These are phyloP conservation scores for Stomorhina lunata DNA, from an alignment of 2,888 invertebrate genomes.

Conservation along the genomic window DNA sequence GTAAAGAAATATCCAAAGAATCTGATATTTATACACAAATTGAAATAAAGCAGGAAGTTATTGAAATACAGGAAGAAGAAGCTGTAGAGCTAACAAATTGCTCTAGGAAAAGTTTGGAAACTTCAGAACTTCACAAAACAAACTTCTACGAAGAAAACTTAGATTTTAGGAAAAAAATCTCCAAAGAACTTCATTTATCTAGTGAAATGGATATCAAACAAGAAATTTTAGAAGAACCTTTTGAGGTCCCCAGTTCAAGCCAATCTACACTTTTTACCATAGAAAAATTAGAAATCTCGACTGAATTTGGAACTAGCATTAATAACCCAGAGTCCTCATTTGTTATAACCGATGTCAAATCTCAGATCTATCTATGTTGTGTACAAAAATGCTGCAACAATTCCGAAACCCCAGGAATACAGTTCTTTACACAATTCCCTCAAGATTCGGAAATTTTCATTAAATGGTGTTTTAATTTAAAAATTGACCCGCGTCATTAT, in stretches of 20 bases:
- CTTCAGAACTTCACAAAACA: too few relatives aligned
- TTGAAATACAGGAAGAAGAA: conserved; percentile 42
- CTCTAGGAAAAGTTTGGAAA: too few relatives aligned
- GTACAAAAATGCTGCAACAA: conserved; percentile 64
- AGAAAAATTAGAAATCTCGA: conserved; percentile 19
- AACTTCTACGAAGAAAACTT: too few relatives aligned
- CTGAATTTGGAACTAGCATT: neutral
- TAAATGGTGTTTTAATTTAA: conserved; percentile 70
- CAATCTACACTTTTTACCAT: conserved; percentile 14
- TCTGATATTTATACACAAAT: neutral
- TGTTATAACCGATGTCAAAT: conserved; percentile 52
- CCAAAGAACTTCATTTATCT: neutral
- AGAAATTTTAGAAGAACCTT: conserved; percentile 30
- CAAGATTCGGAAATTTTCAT: conserved; percentile 68
- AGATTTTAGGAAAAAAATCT: conserved; percentile 5
- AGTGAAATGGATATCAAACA: conserved; percentile 23
- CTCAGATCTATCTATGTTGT: conserved; percentile 62
- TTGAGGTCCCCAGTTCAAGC: too few relatives aligned
- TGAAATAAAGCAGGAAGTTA: conserved; percentile 38
- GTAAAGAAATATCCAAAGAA: neutral
- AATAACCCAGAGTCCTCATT: neutral
- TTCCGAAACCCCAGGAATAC: conserved; percentile 45
- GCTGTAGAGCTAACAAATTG: too few relatives aligned
- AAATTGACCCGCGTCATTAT: conserved; percentile 69
- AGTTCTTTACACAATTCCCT: conserved; percentile 66